phyloP scores from a whole-genome alignment of 2,888 invertebrate genomes.

The Trissolcus japonicus region DNA sequence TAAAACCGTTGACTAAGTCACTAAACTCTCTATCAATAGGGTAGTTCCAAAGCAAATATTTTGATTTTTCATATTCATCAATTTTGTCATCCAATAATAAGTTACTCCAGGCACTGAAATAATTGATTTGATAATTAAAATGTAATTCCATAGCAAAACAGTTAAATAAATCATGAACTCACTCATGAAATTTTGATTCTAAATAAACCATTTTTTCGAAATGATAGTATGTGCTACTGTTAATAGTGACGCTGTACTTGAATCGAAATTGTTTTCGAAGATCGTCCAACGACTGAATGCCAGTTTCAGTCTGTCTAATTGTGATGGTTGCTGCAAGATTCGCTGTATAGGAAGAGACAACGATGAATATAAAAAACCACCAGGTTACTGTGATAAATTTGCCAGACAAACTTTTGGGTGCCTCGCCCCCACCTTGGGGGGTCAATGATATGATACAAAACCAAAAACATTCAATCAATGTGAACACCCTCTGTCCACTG shows the following conservation, averaged over 20 bases:
- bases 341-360: slow-evolving; percentile 98
- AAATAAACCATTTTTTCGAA: slow-evolving; percentile 97
- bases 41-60: too few species aligned
- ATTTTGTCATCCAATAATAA: too few species aligned
- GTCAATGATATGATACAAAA: slow-evolving; percentile 99
- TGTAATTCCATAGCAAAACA: too few species aligned
- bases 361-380: slow-evolving; percentile 99
- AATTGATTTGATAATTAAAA: too few species aligned
- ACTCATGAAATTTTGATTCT: slow-evolving; percentile 96
- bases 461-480: slow-evolving; percentile 97
- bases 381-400: slow-evolving; percentile 97
- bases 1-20: too few species aligned
- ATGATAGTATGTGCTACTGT: slow-evolving; percentile 93
- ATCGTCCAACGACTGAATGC: slow-evolving; percentile 95
- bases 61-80: too few species aligned
- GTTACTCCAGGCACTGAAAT: too few species aligned
- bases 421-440: slow-evolving; percentile 96
- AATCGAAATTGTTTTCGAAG: slow-evolving; percentile 98
- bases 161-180: slow-evolving; percentile 70
- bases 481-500: slow-evolving; percentile 95
- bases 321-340: slow-evolving; percentile 98
- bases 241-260: slow-evolving; percentile 93
- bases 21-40: too few species aligned
- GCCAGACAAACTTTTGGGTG: slow-evolving; percentile 96
- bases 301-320: slow-evolving; percentile 92